Evolutionary conservation across 2,888 invertebrate species (phyloP).

Genomic region (Parasteatoda lunata): DNA sequence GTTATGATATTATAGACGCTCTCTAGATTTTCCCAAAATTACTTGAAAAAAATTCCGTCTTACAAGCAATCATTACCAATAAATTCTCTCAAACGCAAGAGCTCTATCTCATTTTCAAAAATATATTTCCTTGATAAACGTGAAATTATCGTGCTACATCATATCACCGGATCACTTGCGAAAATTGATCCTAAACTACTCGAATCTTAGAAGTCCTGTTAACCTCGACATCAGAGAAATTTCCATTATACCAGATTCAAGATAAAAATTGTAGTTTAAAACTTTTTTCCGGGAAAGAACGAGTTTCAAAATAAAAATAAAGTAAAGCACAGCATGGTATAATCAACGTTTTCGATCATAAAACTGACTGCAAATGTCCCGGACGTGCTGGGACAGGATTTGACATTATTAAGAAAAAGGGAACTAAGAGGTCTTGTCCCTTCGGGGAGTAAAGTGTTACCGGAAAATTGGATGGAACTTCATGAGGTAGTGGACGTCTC

Average conservation of each 20-base stretch:
- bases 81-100: too few species aligned
- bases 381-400: constrained; percentile 25
- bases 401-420: constrained; percentile 22
- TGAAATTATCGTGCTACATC: too few species aligned
- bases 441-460: constrained; percentile 27
- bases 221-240: not conserved
- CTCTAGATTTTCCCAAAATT: too few species aligned
- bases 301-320: not conserved
- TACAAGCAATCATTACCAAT: too few species aligned
- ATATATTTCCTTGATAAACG: too few species aligned
- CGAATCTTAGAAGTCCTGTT: too few species aligned
- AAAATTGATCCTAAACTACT: too few species aligned
- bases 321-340: not conserved
- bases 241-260: not conserved
- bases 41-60: too few species aligned
- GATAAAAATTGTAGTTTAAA: constrained; percentile 1
- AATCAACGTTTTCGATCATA: constrained; percentile 5
- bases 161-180: too few species aligned
- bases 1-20: too few species aligned
- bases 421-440: constrained; percentile 10
- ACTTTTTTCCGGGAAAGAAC: not conserved
- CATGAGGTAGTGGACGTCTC: constrained; percentile 8
- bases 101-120: too few species aligned
- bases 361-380: constrained; percentile 21
- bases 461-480: constrained; percentile 51